These are phyloP conservation scores for Diplazon laetatorius DNA, from an alignment of 2,888 invertebrate genomes.

Conservation along the genomic window DNA sequence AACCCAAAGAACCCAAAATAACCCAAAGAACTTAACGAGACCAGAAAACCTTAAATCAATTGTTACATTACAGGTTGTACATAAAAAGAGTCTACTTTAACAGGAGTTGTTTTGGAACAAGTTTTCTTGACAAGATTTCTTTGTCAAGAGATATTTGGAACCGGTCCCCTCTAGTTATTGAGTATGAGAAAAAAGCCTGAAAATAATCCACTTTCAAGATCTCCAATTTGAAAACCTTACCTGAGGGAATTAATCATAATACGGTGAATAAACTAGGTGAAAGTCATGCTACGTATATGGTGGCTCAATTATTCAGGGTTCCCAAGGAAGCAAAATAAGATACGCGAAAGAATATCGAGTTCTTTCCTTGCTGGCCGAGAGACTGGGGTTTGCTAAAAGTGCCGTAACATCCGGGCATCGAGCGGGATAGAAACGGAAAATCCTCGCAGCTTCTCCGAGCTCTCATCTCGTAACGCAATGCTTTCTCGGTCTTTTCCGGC, in stretches of 20 bases:
- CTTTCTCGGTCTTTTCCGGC: conserved; percentile 1
- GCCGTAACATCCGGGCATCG: not conserved
- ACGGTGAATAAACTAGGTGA: not conserved
- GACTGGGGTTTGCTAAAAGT: not conserved
- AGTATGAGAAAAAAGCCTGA: too few species aligned
- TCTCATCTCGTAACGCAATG: conserved; percentile 1
- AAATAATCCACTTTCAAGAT: too few species aligned
- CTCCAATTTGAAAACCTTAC: too few species aligned
- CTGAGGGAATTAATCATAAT: not conserved
- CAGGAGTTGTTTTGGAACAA: too few species aligned
- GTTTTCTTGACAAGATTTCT: too few species aligned
- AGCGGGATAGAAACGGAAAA: conserved; percentile 1
- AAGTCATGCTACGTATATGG: not conserved
- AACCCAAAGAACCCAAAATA: too few species aligned
- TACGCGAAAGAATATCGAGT: not conserved
- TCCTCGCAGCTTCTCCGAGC: conserved; percentile 16
- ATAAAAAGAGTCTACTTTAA: too few species aligned
- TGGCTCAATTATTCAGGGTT: conserved; percentile 2
- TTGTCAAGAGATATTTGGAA: too few species aligned
- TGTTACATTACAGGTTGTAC: too few species aligned
- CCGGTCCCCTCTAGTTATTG: too few species aligned
- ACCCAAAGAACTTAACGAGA: too few species aligned
- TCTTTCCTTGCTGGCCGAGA: not conserved
- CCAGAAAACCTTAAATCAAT: too few species aligned
- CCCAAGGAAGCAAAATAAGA: not conserved